Conservation (phyloP, 2,797 vertebrate genomes). For the Poeciliopsis turneri region DNA sequence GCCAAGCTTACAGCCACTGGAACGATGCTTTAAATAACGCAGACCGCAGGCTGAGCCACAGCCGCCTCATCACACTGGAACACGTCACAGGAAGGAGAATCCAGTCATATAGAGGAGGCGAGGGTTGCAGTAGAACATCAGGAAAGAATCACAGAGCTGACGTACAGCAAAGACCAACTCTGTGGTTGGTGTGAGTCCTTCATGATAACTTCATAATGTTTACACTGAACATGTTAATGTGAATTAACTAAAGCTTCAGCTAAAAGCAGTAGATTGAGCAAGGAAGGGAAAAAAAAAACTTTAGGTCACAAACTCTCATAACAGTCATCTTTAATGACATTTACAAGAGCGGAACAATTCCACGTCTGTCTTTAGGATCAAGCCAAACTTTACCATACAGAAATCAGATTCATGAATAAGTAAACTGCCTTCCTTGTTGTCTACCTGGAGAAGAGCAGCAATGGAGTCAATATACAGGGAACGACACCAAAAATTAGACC, state of each 20-base stretch:
- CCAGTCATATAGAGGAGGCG: neutral
- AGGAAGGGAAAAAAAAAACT: neutral
- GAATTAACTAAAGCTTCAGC: neutral
- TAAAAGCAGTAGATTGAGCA: neutral
- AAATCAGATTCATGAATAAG: neutral
- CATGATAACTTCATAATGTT: neutral
- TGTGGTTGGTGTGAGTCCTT: neutral
- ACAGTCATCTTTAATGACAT: neutral
- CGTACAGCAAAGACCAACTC: neutral
- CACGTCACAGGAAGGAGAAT: constrained; percentile 27
- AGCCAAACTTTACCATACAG: neutral
- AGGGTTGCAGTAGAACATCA: neutral
- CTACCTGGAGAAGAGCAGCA: neutral
- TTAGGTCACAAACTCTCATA: neutral
- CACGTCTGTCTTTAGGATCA: neutral
- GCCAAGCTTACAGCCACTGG: constrained; percentile 45
- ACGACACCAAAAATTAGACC: neutral
- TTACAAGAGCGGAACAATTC: neutral
- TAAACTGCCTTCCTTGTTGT: neutral
- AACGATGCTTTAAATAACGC: constrained; percentile 56
- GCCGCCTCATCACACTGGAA: constrained; percentile 40
- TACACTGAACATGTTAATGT: neutral
- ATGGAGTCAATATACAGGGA: neutral
- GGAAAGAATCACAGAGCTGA: constrained; percentile 1
- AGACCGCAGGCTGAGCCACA: constrained; percentile 46